Evolutionary conservation across 92 coral and sea anemone species (phyloP), one percentile per base, ranked within the genome.

Genomic region (Epizoanthus illoricatus): DNA sequence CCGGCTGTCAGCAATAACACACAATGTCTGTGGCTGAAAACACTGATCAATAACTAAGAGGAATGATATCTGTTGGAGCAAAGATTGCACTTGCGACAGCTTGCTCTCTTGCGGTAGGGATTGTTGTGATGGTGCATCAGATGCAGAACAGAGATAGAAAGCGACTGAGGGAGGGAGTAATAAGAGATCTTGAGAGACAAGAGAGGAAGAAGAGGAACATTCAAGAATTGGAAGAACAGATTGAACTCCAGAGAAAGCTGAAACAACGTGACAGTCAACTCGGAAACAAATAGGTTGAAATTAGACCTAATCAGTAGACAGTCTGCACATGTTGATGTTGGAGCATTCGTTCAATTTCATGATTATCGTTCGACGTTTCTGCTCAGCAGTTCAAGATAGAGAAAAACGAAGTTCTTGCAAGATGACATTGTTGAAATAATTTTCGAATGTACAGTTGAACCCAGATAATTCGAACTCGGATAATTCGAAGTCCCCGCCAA

Each of bases 101-200:
- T 7, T 91, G 93, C 9, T 81, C 90, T 54, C 89, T 93, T 91
- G 98, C 99, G 69, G 89, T 88, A 24, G 86, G 88, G 6, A 86
- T 93, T 20, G 92, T 94, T 10, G 75, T 85, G 10, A 42, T 93
- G 70, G 99, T 96, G 24, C 99, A 96, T 84, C 89, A 86, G 45
- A 89, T 87, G 91, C 99, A 96, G 85, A 90, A 80, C 18, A 74
- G 93, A 6, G 99, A 96, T 79, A 84, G 99, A 65, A 86, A 86
- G 40, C 89, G 99, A 55, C 89, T 96, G 45, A 73, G 90, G 61
- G 94, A 96, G 71, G 99, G 99, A 0, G 99, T 96, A 17, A 86
- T 85, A n/a, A 86, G 94, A 72, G 98, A 94, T 79, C 84, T 94
- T 70, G 98, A 94, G 71, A 79, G 98, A 62, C 98, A 94, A 47